Percentiles rank a stretch among this genome's conserved stretches.
Evolutionary conservation across 2,113 vertebrate species (phyloP).

Genomic region (Bombycilla garrulus): DNA sequence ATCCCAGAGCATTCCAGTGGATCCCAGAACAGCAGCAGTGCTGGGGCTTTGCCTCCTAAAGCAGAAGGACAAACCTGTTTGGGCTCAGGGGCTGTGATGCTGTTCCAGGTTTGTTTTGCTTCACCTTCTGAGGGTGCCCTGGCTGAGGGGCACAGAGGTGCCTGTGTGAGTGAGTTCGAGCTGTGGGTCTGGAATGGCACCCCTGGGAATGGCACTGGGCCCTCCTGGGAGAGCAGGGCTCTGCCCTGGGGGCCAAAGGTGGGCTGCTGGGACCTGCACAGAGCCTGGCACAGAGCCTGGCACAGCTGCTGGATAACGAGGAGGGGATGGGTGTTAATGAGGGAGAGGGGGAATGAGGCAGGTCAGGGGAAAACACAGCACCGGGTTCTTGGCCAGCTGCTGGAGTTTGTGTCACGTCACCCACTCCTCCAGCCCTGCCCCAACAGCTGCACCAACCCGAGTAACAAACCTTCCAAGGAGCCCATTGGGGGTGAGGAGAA

Average conservation of each 20-base stretch:
- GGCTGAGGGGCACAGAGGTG: neutral
- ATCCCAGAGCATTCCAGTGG: neutral
- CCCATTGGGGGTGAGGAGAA: neutral
- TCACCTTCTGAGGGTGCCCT: neutral
- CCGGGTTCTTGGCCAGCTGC: neutral
- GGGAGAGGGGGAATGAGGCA: neutral
- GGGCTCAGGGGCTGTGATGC: neutral
- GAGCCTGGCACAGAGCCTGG: neutral
- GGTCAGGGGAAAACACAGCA: neutral
- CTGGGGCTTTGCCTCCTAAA: neutral
- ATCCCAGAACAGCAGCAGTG: neutral
- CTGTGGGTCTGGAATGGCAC: neutral
- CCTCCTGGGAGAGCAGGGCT: neutral
- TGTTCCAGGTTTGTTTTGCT: neutral
- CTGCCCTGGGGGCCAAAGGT: neutral
- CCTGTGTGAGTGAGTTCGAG: neutral
- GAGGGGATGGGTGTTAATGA: neutral
- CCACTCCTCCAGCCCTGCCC: neutral
- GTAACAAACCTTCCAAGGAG: neutral
- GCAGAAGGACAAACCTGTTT: fast-evolving
- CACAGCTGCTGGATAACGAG: neutral
- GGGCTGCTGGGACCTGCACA: neutral
- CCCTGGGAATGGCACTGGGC: neutral
- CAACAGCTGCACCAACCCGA: fast-evolving
- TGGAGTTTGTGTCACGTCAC: neutral